Evolutionary conservation across 2,888 invertebrate genomes (phyloP), one percentile per base, ranked within the genome.

Genomic region (Diaprepes abbreviatus): DNA sequence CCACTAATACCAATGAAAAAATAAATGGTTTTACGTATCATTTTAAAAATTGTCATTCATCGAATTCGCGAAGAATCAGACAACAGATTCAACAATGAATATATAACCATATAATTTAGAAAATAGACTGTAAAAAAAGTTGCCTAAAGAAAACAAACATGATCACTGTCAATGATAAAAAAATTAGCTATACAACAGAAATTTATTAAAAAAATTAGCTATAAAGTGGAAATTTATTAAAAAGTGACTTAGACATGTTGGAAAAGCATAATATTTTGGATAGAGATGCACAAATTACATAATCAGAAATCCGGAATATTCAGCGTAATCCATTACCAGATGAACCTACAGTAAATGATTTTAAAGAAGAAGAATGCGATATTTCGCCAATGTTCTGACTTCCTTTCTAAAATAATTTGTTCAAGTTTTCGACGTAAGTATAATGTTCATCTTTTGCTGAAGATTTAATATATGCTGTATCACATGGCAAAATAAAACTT

Each of bases 401-500:
- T 24, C 52, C 71, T 59, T 71, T 70, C 52, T 12, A 71, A 54
- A 54, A 48, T 67, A 14, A 66, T 73, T 40, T 67, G 58, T 50
- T 14, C 64, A n/a, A 59, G 14, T 43, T 62, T 3, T 64, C 60
- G 70, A n/a, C 68, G 73, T 7, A 66, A 52, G 45, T 33, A 36
- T 54, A 69, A 57, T 66, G 2, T n/a, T 16, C 54, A 50, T 74
- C 73, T 35, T 63, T 75, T 6, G 35, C 74, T 7, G 48, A 69
- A 28, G 75, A 77, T 68, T n/a, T 72, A 9, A 76, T 76, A 45
- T 76, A 72, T 66, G 58, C 62, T 10, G 33, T 9, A n/a, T 60
- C 70, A 5, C 70, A 73, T 66, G 78, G 75, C 10, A 48, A 54
- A 64, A 68, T 78, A 12, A 77, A 78, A 62, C 68, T 78, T 2